Evolutionary conservation across 2,888 invertebrate species (phyloP).

Genomic region (Synergus itoensis): DNA sequence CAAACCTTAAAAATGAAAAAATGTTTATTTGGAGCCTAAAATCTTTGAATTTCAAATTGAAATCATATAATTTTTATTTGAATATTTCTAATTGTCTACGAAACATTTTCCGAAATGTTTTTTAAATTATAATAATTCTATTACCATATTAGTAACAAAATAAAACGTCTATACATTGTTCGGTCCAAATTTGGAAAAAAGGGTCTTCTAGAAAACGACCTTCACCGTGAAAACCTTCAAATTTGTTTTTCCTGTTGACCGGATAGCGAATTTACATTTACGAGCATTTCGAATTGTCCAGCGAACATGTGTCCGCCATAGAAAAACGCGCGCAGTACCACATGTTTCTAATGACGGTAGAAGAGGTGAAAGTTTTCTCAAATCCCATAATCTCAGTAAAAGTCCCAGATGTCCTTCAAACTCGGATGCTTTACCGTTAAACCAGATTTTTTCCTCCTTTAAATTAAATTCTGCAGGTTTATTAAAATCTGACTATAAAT

Average conservation of each 20-base stretch:
- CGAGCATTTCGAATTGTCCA: background rate
- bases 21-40: no score
- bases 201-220: background rate
- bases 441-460: background rate
- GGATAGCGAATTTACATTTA: conserved; percentile 20
- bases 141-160: no score
- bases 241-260: background rate
- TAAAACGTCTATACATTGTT: no score
- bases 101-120: no score
- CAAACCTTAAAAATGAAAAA: no score
- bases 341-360: conserved; percentile 30
- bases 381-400: conserved; percentile 20
- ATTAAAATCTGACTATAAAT: background rate
- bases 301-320: conserved; percentile 17
- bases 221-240: background rate
- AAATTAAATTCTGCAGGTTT: background rate
- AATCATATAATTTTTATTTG: no score
- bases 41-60: no score
- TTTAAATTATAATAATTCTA: no score
- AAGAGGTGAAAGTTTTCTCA: conserved; percentile 40
- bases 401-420: conserved; percentile 38
- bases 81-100: no score
- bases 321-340: conserved; percentile 19
- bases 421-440: background rate
- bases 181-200: background rate